Conservation (phyloP, 2,797 vertebrate genomes). For the Dipus sagitta region DNA sequence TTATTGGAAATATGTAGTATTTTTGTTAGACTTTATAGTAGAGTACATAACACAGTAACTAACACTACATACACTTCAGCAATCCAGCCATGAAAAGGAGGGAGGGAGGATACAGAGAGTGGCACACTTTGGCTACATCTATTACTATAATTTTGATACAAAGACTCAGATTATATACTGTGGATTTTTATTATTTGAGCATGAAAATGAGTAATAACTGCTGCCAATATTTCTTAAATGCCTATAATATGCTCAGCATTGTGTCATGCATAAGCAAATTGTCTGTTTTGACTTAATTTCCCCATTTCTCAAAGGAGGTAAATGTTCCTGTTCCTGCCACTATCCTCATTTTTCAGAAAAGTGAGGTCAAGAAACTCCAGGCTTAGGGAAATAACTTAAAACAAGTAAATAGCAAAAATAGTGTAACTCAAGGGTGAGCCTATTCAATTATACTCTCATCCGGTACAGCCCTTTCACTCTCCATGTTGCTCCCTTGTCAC, state of each 20-base stretch:
- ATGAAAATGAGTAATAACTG: conserved; percentile 8
- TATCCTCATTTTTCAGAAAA: conserved; percentile 36
- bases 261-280: not conserved
- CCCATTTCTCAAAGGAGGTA: conserved; percentile 28
- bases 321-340: conserved; percentile 7
- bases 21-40: not conserved
- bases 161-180: not conserved
- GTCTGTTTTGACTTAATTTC: conserved; percentile 21
- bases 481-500: not conserved
- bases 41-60: not conserved
- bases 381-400: conserved; percentile 38
- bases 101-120: not conserved
- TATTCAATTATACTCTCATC: not conserved
- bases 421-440: not conserved
- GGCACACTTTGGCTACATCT: not conserved
- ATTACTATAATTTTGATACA: conserved; percentile 34
- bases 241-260: not conserved
- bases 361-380: not conserved
- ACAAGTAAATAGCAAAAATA: conserved; percentile 31
- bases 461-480: not conserved
- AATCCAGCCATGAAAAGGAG: not conserved
- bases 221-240: not conserved
- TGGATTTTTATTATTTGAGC: not conserved
- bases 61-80: not conserved
- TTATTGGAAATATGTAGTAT: conserved; percentile 32